Percentiles rank a stretch among this genome's conserved stretches.
Evolutionary conservation across 37 sponge, comb jelly and placozoan genomes (phyloP).

Genomic region (Tethya wilhelma): DNA sequence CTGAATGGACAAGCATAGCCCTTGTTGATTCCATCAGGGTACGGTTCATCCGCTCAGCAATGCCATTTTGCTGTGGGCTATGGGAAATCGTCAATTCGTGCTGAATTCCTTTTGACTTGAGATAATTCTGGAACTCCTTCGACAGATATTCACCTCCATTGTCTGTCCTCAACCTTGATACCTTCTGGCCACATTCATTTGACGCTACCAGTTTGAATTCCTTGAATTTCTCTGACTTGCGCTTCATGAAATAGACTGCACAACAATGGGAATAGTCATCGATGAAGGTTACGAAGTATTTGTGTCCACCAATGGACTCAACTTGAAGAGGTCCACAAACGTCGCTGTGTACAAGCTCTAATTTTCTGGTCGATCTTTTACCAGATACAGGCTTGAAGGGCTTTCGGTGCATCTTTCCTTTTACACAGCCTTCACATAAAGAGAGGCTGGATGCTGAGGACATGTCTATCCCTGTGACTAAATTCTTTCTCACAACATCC

Average conservation of each 20-base stretch:
- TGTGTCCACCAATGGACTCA: conserved; percentile 61
- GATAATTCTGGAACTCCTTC: conserved; percentile 46
- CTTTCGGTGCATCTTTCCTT: conserved; percentile 47
- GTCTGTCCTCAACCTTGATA: conserved; percentile 37
- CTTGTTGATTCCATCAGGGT: conserved; percentile 55
- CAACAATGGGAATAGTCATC: conserved; percentile 55
- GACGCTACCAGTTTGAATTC: conserved; percentile 44
- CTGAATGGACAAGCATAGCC: conserved; percentile 62
- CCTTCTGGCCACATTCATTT: conserved; percentile 27
- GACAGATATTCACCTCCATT: conserved; percentile 50
- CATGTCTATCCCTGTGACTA: conserved; percentile 27
- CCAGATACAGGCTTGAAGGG: conserved; percentile 49
- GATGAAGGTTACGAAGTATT: conserved; percentile 57
- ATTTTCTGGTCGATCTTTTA: conserved; percentile 27
- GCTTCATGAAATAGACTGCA: conserved; percentile 48
- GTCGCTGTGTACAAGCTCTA: conserved; percentile 58
- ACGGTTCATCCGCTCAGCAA: conserved; percentile 53
- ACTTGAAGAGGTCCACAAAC: conserved; percentile 54
- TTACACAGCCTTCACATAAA: conserved; percentile 62
- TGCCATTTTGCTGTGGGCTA: conserved; percentile 55
- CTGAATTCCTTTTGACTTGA: conserved; percentile 30
- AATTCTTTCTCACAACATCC: conserved; percentile 22
- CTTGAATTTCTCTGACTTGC: conserved; percentile 59
- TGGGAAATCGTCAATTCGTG: conserved; percentile 49
- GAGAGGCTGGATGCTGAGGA: conserved; percentile 6